Evolutionary conservation across 2,113 vertebrate species (phyloP).

Genomic region (Charina bottae): DNA sequence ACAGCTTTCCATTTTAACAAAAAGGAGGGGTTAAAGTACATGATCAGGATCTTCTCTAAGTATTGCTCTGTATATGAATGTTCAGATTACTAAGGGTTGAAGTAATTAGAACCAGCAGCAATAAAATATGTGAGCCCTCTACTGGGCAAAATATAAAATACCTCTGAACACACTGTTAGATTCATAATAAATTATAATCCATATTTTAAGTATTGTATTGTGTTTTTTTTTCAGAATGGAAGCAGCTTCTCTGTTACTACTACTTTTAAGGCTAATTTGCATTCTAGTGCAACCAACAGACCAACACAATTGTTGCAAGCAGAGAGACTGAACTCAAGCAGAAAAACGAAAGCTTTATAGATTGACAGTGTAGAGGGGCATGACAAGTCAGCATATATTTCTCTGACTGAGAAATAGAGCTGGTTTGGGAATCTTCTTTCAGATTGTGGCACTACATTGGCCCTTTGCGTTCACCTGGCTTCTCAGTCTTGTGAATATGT

Average conservation of each 20-base stretch:
- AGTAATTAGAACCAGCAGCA: neutral
- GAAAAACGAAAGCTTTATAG: neutral
- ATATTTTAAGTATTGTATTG: neutral
- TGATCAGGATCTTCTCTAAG: neutral
- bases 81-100: neutral
- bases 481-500: neutral
- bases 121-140: neutral
- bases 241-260: neutral
- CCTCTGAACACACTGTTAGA: neutral
- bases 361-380: neutral
- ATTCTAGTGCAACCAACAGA: neutral
- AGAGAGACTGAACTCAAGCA: neutral
- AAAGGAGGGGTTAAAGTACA: too few relatives aligned
- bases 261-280: neutral
- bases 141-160: conserved; percentile 19
- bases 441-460: neutral
- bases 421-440: neutral
- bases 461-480: neutral
- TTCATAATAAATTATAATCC: neutral
- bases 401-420: neutral
- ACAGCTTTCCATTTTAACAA: too few relatives aligned
- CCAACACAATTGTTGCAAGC: neutral
- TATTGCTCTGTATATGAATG: neutral
- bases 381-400: neutral
- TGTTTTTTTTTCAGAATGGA: neutral